Conservation (phyloP, 1,140 invertebrate species). For the Forficula auricularia region DNA sequence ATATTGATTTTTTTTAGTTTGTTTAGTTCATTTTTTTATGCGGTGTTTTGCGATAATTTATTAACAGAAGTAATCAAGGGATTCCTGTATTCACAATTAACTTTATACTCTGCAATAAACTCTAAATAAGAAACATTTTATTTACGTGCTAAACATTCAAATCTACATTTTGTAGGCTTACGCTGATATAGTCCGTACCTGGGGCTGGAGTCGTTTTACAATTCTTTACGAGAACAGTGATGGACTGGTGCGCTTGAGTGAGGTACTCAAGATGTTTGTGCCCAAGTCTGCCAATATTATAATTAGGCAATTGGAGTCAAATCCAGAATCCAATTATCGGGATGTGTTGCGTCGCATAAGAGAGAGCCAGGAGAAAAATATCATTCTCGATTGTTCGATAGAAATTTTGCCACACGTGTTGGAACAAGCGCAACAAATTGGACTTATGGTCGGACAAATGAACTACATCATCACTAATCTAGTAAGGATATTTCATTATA, state of each 20-base stretch:
- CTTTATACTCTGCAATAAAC: no score
- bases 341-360: constrained; percentile 38
- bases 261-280: constrained; percentile 53
- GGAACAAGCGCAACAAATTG: constrained; percentile 59
- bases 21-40: no score
- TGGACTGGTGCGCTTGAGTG: constrained; percentile 56
- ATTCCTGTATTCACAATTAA: no score
- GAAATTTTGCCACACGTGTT: constrained; percentile 46
- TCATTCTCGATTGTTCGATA: constrained; percentile 58
- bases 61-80: no score
- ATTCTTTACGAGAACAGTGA: constrained; percentile 71
- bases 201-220: constrained; percentile 69
- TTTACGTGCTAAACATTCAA: no score
- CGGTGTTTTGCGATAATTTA: no score
- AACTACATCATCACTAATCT: constrained; percentile 59
- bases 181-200: constrained; percentile 51
- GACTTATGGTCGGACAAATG: constrained; percentile 57
- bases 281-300: constrained; percentile 33
- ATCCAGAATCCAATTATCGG: constrained; percentile 17
- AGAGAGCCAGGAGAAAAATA: constrained; percentile 42
- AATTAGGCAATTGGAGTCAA: constrained; percentile 33
- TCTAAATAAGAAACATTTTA: no score
- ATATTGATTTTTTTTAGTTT: no score
- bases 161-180: constrained; percentile 40
- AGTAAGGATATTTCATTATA: constrained; percentile 21